Percentiles rank a stretch among this genome's conserved stretches.
Evolutionary conservation across 2,888 invertebrate genomes (phyloP).

Genomic region (Trissoscelio sp.): DNA sequence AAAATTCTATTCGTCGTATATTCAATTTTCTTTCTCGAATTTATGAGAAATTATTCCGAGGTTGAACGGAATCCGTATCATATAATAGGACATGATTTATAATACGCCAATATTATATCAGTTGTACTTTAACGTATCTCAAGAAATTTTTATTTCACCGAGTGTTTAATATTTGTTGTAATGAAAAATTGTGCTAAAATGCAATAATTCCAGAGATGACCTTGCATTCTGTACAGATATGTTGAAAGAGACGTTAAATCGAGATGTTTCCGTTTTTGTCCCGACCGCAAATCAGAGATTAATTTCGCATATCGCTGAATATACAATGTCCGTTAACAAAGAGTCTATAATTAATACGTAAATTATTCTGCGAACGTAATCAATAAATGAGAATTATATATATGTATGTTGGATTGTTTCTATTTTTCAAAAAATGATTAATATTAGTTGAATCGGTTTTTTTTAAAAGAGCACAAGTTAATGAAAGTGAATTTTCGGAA

Average conservation of each 20-base stretch:
- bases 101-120: slow-evolving; percentile 13
- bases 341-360: slow-evolving; percentile 14
- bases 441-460: too few species aligned
- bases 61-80: slow-evolving; percentile 12
- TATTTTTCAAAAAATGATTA: too few species aligned
- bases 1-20: slow-evolving; percentile 11
- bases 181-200: slow-evolving; percentile 13
- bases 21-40: slow-evolving; percentile 29
- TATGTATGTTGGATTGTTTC: too few species aligned
- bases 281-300: slow-evolving; percentile 14
- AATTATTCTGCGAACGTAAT: too few species aligned
- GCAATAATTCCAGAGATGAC: not conserved
- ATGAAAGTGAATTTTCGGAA: too few species aligned
- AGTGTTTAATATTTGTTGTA: not conserved
- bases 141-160: slow-evolving; percentile 2
- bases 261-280: slow-evolving; percentile 14
- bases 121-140: not conserved
- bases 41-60: slow-evolving; percentile 11
- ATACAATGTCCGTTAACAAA: slow-evolving; percentile 19
- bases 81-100: slow-evolving; percentile 22
- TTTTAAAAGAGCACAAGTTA: too few species aligned
- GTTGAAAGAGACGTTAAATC: slow-evolving; percentile 5
- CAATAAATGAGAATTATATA: too few species aligned
- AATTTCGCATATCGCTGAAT: slow-evolving; percentile 15
- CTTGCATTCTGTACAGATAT: not conserved